phyloP scores from a whole-genome alignment of 2,888 invertebrate species.

The Chorisops tibialis region DNA sequence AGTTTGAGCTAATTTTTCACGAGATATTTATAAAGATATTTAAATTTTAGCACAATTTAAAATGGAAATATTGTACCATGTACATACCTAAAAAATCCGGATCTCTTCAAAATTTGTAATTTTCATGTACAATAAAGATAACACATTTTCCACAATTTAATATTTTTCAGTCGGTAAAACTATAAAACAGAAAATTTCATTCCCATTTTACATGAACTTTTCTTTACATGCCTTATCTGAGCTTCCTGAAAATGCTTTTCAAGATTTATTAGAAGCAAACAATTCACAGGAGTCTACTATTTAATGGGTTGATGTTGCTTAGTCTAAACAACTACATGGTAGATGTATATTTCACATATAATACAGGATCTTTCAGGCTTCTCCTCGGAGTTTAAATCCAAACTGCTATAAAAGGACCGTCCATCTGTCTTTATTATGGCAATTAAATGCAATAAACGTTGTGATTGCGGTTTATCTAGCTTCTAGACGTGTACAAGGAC shows the following conservation, averaged over 20 bases:
- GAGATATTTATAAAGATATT: no score
- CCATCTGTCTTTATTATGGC: constrained; percentile 33
- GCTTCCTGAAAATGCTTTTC: constrained; percentile 9
- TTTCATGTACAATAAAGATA: no score
- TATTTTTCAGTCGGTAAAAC: no score
- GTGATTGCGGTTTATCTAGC: constrained; percentile 34
- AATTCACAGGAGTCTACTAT: constrained; percentile 21
- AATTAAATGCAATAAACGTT: constrained; percentile 34
- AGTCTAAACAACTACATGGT: no score
- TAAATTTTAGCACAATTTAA: no score
- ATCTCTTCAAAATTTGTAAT: no score
- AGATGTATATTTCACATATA: no score
- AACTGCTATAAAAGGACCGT: constrained; percentile 30
- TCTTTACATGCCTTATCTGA: constrained; percentile 10
- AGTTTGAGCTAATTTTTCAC: no score
- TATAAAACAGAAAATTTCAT: not conserved
- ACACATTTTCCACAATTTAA: no score
- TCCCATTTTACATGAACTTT: constrained; percentile 4
- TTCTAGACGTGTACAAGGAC: not conserved
- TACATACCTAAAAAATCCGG: no score
- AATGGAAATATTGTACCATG: no score
- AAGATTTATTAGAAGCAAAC: constrained; percentile 21
- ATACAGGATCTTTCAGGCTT: not conserved
- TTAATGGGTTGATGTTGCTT: constrained; percentile 15
- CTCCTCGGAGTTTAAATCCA: constrained; percentile 19